phyloP scores from a whole-genome alignment of 1,140 invertebrate species.

The Neuroterus valhalla region DNA sequence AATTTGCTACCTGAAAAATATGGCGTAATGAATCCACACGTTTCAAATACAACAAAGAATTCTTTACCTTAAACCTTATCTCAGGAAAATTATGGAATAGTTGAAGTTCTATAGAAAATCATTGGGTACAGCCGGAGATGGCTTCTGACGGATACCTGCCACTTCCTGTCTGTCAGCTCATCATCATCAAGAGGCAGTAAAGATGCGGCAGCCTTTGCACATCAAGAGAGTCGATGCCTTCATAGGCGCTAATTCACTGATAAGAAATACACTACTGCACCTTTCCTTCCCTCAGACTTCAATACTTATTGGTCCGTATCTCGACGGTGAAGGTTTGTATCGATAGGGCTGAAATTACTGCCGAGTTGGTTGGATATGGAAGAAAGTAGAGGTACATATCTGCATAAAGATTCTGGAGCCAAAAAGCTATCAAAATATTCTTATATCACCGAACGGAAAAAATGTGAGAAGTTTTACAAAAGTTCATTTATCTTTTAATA shows the following conservation, averaged over 20 bases:
- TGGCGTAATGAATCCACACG: not conserved
- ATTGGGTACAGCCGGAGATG: conserved; percentile 52
- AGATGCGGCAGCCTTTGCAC: conserved; percentile 44
- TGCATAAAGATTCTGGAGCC: not conserved
- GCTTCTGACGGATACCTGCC: conserved; percentile 62
- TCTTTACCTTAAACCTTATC: conserved; percentile 43
- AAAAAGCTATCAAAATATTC: too few species aligned
- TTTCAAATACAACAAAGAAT: conserved; percentile 5
- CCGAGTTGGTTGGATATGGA: conserved; percentile 37
- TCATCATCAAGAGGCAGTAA: conserved; percentile 61
- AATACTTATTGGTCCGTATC: conserved; percentile 70
- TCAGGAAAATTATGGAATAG: not conserved
- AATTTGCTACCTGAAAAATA: too few species aligned
- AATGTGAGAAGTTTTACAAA: too few species aligned
- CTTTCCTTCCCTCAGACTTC: conserved; percentile 53
- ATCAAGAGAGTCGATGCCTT: conserved; percentile 45
- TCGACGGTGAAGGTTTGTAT: conserved; percentile 55
- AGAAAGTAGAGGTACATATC: conserved; percentile 22
- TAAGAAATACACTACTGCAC: conserved; percentile 65
- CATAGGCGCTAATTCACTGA: conserved; percentile 68
- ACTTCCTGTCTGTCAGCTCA: conserved; percentile 59
- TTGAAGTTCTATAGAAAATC: conserved; percentile 44
- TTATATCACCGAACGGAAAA: too few species aligned
- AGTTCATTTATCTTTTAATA: too few species aligned
- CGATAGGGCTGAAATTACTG: conserved; percentile 57